Conservation (phyloP, 2,113 vertebrate genomes). For the Raja brachyura region DNA sequence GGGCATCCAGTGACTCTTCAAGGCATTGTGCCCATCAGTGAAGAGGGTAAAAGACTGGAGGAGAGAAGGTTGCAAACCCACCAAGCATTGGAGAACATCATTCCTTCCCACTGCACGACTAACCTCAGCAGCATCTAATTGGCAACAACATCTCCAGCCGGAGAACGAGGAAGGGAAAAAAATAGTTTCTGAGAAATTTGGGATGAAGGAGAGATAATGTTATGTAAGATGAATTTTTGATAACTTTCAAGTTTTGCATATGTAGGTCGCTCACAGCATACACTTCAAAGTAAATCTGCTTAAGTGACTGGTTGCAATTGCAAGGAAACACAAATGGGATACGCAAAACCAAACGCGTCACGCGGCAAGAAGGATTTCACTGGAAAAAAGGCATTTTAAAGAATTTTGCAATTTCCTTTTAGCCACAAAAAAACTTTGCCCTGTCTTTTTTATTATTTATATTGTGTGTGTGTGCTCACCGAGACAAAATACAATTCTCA, state of each 20-base stretch:
- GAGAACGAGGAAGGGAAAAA: not conserved
- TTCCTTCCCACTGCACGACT: not conserved
- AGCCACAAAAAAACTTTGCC: constrained; percentile 9
- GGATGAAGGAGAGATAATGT: not conserved
- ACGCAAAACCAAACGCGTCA: not conserved
- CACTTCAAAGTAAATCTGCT: not conserved
- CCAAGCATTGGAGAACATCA: not conserved
- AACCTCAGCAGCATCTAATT: not conserved
- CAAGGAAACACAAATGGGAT: not conserved
- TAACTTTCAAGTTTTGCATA: constrained; percentile 24
- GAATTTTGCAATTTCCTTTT: not conserved
- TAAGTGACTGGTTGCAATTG: not conserved
- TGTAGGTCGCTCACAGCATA: constrained; percentile 8
- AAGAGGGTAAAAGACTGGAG: not conserved
- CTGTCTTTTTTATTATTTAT: constrained; percentile 32
- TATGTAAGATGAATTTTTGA: constrained; percentile 28
- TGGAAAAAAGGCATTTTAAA: not conserved
- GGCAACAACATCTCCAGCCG: not conserved
- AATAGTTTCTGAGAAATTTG: not conserved
- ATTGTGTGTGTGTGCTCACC: constrained; percentile 38
- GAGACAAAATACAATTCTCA: constrained; percentile 40
- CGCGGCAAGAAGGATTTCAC: not conserved
- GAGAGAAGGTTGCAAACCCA: too few species aligned
- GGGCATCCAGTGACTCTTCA: not conserved
- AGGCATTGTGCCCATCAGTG: not conserved